These are phyloP conservation scores for Pteria penguin DNA, from an alignment of 2,888 invertebrate species.

Conservation along the genomic window DNA sequence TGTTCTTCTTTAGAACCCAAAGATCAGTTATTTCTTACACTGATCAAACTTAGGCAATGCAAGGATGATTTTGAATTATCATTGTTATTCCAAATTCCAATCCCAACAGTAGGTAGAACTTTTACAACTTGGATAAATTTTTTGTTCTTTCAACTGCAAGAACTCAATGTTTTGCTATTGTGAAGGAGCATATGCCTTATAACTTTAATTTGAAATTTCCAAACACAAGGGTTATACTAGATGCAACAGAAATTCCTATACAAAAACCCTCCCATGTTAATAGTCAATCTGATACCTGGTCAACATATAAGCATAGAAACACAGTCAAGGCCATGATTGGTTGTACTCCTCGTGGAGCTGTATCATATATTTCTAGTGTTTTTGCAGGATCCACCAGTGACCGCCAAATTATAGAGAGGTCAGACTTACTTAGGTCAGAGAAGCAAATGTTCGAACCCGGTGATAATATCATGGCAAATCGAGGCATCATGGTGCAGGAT, in stretches of 20 bases:
- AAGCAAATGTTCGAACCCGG: neutral
- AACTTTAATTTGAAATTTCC: too few relatives aligned
- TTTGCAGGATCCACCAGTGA: too few relatives aligned
- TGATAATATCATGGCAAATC: slow-evolving; percentile 32
- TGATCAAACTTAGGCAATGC: slow-evolving; percentile 12
- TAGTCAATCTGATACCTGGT: too few relatives aligned
- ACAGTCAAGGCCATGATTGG: slow-evolving; percentile 43
- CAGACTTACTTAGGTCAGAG: slow-evolving; percentile 5
- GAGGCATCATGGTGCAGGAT: slow-evolving; percentile 54
- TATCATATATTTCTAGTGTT: slow-evolving; percentile 36
- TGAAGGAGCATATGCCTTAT: too few relatives aligned
- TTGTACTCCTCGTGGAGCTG: too few relatives aligned
- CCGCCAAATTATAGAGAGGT: slow-evolving; percentile 47
- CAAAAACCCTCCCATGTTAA: too few relatives aligned
- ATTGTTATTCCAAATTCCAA: slow-evolving; percentile 2
- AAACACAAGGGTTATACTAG: too few relatives aligned
- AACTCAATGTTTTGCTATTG: too few relatives aligned
- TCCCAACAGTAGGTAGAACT: too few relatives aligned
- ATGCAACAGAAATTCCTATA: too few relatives aligned
- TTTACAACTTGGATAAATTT: too few relatives aligned
- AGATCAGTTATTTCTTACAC: slow-evolving; percentile 5
- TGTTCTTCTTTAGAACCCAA: slow-evolving; percentile 1
- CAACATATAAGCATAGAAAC: slow-evolving; percentile 58
- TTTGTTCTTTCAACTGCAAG: too few relatives aligned
- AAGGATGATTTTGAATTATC: slow-evolving; percentile 25